phyloP scores from a whole-genome alignment of 2,888 invertebrate species.

The Zaprionus lineosus region DNA sequence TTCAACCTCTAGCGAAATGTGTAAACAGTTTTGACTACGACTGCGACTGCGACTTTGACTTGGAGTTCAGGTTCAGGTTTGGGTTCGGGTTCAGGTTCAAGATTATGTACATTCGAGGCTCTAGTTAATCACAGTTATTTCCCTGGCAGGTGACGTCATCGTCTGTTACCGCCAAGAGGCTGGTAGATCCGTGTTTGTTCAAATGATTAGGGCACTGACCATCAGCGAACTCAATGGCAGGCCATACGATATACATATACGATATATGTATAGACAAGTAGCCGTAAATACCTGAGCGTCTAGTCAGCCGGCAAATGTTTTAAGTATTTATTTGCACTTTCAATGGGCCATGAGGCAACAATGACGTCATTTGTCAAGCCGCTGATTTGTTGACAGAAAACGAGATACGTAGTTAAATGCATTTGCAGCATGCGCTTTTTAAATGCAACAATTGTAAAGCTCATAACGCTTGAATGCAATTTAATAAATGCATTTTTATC shows the following conservation, averaged over 20 bases:
- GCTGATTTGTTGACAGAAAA: constrained; percentile 52
- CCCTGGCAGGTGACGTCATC: constrained; percentile 17
- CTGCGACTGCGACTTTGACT: too few relatives aligned
- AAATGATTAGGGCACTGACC: constrained; percentile 22
- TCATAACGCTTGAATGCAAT: constrained; percentile 57
- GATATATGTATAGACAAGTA: constrained; percentile 10
- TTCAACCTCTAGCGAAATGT: constrained; percentile 17
- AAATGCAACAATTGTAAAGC: constrained; percentile 20
- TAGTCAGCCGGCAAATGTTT: constrained; percentile 37
- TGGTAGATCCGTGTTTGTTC: constrained; percentile 23
- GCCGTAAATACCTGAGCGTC: constrained; percentile 42
- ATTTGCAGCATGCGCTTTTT: constrained; percentile 42
- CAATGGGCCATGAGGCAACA: constrained; percentile 50
- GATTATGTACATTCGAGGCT: too few relatives aligned
- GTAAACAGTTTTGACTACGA: too few relatives aligned
- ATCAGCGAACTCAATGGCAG: constrained; percentile 19
- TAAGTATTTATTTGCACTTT: constrained; percentile 47
- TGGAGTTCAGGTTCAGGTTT: background rate
- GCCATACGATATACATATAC: constrained; percentile 8
- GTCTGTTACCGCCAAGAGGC: background rate
- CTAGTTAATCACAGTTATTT: constrained; percentile 6
- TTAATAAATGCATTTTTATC: constrained; percentile 49
- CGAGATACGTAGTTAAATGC: constrained; percentile 56
- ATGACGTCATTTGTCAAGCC: constrained; percentile 73
- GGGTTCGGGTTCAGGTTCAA: constrained; percentile 15